Evolutionary conservation across 37 sponge, comb jelly and placozoan genomes (phyloP), one percentile per base, ranked within the genome.

Genomic region (Dysidea cf. avara): DNA sequence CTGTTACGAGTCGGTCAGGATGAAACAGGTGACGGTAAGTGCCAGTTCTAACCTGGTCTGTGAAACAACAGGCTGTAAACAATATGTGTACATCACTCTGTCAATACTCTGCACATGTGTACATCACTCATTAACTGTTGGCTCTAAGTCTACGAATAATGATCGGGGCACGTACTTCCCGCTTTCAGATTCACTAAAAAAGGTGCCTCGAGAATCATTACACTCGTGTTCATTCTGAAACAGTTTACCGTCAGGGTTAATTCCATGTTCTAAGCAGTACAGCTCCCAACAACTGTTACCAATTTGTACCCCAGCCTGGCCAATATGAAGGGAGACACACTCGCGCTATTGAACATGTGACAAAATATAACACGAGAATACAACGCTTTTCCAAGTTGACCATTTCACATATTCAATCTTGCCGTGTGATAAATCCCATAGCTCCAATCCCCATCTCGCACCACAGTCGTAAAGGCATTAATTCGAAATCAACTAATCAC

Each of bases 281-380:
- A 96, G 85, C 68, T 92, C 97, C 97, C 97, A 96, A 79, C 93
- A 96, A 38, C 94, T 94, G 66, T 96, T 96, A 30, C 97, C 97
- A 37, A 96, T 96, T 68, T 96, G 97, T 51, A 96, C 94, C 14
- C 97, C 97, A 38, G 97, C 97, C 78, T 96, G 97, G 28, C 97
- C 97, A 65, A 93, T 83, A 66, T 96, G 97, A 62, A 96, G 77
- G 58, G 93, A 92, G 43, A 96, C 79, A 80, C 86, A 84, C 72
- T 96, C 97, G 59, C 97, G 90, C 97, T 82, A 68, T 39, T 61
- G 40, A 54, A 64, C 16, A 54, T 3, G 18, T 46, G 6, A 52
- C 60, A 24, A 20, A 11, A 58, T 11, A 22, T 24, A 58, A 12
- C 11, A 58, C 60, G 21, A n/a, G 18, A n/a, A n/a, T n/a, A n/a